phyloP scores from a whole-genome alignment of 2,888 invertebrate species.

The Coenonympha arcania region DNA sequence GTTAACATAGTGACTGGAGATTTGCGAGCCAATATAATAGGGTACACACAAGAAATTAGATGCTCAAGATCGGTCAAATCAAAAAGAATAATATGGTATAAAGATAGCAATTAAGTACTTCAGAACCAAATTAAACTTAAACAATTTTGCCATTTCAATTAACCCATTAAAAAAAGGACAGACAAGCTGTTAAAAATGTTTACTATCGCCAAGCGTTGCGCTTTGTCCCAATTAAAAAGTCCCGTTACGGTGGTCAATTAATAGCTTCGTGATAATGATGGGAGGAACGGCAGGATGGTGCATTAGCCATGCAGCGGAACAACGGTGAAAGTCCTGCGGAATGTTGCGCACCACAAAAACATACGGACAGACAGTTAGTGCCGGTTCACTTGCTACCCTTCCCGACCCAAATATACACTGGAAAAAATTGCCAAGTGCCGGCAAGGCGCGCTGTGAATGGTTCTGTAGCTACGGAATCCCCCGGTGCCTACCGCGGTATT shows the following conservation, averaged over 20 bases:
- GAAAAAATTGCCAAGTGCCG: neutral
- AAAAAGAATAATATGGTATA: no score
- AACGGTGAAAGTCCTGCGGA: constrained; percentile 29
- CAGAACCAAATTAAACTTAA: no score
- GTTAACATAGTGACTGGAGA: no score
- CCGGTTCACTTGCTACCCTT: constrained; percentile 19
- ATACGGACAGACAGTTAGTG: constrained; percentile 19
- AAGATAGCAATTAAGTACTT: no score
- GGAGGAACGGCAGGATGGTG: neutral
- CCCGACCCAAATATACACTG: constrained; percentile 15
- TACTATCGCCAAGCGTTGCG: neutral
- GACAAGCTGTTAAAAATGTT: neutral
- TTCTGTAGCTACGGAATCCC: no score
- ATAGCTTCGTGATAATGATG: constrained; percentile 6
- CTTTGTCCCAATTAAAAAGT: neutral
- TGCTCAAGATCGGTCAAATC: no score
- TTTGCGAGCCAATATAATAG: no score
- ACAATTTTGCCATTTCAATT: no score
- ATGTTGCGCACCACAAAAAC: constrained; percentile 14
- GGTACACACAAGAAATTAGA: no score
- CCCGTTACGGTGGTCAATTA: constrained; percentile 10
- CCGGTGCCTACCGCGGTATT: no score
- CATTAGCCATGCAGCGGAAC: constrained; percentile 19
- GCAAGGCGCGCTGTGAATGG: no score
- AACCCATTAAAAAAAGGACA: no score